A percentile compares a stretch with the other conserved stretches of the same genome.
These are phyloP conservation scores for Stenodema calcarata DNA, from an alignment of 2,888 invertebrate genomes.

Conservation along the genomic window DNA sequence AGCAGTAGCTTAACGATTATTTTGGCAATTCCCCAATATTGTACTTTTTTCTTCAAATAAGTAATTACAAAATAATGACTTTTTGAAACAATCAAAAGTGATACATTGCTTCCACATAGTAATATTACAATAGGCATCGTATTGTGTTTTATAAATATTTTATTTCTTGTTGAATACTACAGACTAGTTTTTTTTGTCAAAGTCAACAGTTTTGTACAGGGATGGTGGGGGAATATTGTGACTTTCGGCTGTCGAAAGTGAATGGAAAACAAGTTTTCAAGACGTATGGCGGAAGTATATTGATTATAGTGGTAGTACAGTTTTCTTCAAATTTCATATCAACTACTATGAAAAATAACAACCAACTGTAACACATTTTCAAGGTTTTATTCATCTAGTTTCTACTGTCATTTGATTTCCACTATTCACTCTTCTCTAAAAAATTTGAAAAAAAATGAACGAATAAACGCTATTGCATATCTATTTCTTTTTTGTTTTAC, in stretches of 20 bases:
- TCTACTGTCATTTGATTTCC: background rate
- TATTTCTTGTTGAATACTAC: background rate
- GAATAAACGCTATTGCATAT: slow-evolving; percentile 6
- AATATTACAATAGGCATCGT: background rate
- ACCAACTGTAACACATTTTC: slow-evolving; percentile 2
- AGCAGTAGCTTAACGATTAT: slow-evolving; percentile 22
- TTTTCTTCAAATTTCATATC: background rate
- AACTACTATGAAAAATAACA: background rate
- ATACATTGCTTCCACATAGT: background rate
- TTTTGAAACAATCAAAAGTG: background rate
- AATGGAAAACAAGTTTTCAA: background rate
- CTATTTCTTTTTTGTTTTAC: background rate
- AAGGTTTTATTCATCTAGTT: background rate
- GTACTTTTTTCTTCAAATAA: background rate
- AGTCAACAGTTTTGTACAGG: background rate
- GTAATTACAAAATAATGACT: background rate
- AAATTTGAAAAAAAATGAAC: background rate
- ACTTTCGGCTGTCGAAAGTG: background rate
- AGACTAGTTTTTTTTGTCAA: background rate
- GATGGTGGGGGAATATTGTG: background rate
- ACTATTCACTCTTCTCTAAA: background rate
- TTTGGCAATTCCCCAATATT: slow-evolving; percentile 27
- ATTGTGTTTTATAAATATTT: background rate
- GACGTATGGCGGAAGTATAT: background rate
- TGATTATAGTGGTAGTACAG: background rate